phyloP scores from a whole-genome alignment of 2,888 invertebrate species.

The Chirona hameri region DNA sequence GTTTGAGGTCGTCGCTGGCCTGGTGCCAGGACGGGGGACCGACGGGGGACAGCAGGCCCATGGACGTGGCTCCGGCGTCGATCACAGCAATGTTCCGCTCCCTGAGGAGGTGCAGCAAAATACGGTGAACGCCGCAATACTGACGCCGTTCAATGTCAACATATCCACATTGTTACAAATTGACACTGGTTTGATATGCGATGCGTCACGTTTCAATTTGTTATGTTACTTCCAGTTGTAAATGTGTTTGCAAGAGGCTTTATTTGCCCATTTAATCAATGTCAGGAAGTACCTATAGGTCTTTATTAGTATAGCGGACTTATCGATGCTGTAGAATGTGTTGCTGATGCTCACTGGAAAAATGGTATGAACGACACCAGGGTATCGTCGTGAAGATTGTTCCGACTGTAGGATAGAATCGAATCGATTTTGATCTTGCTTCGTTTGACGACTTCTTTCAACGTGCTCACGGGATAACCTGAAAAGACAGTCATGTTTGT shows the following conservation, averaged over 20 bases:
- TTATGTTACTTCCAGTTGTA: no score
- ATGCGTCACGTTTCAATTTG: no score
- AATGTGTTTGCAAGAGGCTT: no score
- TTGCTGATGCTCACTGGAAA: slow-evolving; percentile 56
- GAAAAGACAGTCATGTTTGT: slow-evolving; percentile 45
- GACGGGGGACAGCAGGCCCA: slow-evolving; percentile 73
- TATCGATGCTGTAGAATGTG: no score
- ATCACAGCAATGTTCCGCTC: slow-evolving; percentile 55
- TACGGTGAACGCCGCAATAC: no score
- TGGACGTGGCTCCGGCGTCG: slow-evolving; percentile 73
- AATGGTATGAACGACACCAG: slow-evolving; percentile 67
- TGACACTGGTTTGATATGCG: no score
- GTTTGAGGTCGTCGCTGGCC: slow-evolving; percentile 48
- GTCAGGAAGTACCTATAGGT: no score
- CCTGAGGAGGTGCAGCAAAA: no score
- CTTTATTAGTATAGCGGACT: no score
- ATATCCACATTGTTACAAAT: no score
- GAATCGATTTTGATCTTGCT: slow-evolving; percentile 62
- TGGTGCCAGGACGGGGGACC: slow-evolving; percentile 81
- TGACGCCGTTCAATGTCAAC: no score
- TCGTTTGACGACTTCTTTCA: slow-evolving; percentile 69
- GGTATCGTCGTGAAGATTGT: slow-evolving; percentile 73
- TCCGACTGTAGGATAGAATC: slow-evolving; percentile 72
- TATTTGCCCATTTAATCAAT: no score
- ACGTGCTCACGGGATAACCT: slow-evolving; percentile 72